These are phyloP conservation scores for Coremacera marginata DNA, from an alignment of 2,888 invertebrate genomes.

Conservation along the genomic window DNA sequence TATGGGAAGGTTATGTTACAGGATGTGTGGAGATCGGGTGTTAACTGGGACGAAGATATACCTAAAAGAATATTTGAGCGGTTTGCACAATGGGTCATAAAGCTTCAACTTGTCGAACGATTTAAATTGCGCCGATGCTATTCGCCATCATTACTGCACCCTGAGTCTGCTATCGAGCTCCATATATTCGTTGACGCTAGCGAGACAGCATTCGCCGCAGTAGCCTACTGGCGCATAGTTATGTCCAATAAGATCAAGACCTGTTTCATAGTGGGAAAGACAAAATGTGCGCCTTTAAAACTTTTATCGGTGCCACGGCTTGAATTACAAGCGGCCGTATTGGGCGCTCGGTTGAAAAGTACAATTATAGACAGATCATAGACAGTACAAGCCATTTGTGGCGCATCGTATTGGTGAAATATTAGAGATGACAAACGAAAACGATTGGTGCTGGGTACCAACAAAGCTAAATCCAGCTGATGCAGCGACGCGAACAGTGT, in stretches of 20 bases:
- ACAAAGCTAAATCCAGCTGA: neutral
- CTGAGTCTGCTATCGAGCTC: neutral
- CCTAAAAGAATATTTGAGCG: neutral
- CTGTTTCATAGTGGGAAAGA: too few species aligned
- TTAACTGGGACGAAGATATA: neutral
- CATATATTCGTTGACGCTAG: too few species aligned
- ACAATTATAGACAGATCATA: neutral
- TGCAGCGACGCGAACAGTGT: neutral
- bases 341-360: too few species aligned
- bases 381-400: neutral
- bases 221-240: too few species aligned
- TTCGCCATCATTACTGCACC: neutral
- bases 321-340: neutral
- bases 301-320: too few species aligned
- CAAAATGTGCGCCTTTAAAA: neutral
- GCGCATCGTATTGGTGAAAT: neutral
- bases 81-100: neutral
- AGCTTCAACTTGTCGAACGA: neutral
- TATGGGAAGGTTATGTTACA: neutral
- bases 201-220: too few species aligned
- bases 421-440: neutral
- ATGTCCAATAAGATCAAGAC: too few species aligned
- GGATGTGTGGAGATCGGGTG: too few species aligned
- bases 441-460: neutral
- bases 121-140: neutral